Base-by-base conservation (phyloP, 2,113 vertebrate genomes). In the Cynoglossus semilaevis region DNA sequence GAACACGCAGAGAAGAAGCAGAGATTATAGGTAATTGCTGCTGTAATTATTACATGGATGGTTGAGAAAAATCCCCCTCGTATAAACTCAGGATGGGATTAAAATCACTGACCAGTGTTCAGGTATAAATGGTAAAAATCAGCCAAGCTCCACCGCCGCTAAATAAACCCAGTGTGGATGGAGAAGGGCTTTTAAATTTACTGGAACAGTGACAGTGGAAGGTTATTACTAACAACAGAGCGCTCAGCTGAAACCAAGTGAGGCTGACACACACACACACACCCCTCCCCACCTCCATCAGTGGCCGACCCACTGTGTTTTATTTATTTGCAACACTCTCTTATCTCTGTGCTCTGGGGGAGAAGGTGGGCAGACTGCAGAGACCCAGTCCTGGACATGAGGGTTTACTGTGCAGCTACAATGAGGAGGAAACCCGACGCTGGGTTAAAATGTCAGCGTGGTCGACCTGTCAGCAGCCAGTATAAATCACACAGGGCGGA, bases 141-240 rank as follows among this genome's bases (percentile, higher is more conserved):
- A 57, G 5, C 45, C 35, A 7, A 40, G 16, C 57, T 59, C 36
- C 44, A 11, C 34, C 6, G 5, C 7, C 19, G 5, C 42, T 2
- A 15, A 48, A 58, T 58, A 48, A 36, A 16, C 13, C 45, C 51
- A 6, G 14, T 13, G 15, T 9, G 51, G 36, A 36, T 4, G 8
- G 16, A 14, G 7, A 13, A 40, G 38, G 22, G 22, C 22, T 29
- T 51, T 42, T 60, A 38, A 68, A 29, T 22, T 46, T 48, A 58
- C 47, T 19, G 15, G 17, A 29, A 41, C 46, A 51, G 52, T 44
- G 58, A 47, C 52, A 41, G 47, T 3, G 5, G 22, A 35, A 15
- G 41, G 59, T 70, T 70, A 48, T 44, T 46, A 15, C 18, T 37
- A 37, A 49, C 58, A 51, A 56, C 46, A 57, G 54, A 34, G 2